Evolutionary conservation across 2,888 invertebrate species (phyloP), one percentile per base, ranked within the genome.

Genomic region (Chymomyza amoena): DNA sequence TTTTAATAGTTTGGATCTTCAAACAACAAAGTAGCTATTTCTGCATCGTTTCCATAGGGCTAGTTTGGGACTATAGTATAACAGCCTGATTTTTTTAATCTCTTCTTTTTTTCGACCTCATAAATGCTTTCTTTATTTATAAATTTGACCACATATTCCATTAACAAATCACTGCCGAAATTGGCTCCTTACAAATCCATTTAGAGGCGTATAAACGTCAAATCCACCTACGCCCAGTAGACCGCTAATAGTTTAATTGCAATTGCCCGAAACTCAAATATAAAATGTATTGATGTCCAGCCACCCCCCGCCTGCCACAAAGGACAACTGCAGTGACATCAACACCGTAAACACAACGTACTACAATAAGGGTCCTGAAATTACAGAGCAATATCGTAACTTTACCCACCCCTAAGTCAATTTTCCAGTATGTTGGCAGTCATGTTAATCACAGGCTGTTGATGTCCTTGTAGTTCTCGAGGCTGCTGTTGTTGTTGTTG

Each of bases 361-460:
- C 79, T 51, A 57, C n/a, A 60, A 18, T 39, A 16, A 15, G 16
- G 54, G 15, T n/a, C 16, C 15, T 54, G 54, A n/a, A 54, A 54
- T 54, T 16, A 13, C 16, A 20, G 10, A 18, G 6, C 28, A 57
- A 57, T 57, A 57, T 28, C 20, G 16, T 61, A 16, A 5, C 61
- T 1, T 32, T 61, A 13, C 15, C 15, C 15, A n/a, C 36, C 28
- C 28, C 6, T 25, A 28, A 7, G 15, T 25, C 70, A 67, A 66
- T 67, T 20, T 18, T n/a, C 45, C 25, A 61, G 61, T 73, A 72
- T 80, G 75, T 78, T 83, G 61, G 63, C 79, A 80, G 68, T 75
- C 74, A 73, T 85, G 78, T 83, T 84, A 78, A 84, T 73, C 77
- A 80, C 69, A 67, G 73, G 75, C 64, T 74, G 60, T 61, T 73